Evolutionary conservation across 2,113 vertebrate species (phyloP), one percentile per base, ranked within the genome.

Genomic region (Bubo bubo): DNA sequence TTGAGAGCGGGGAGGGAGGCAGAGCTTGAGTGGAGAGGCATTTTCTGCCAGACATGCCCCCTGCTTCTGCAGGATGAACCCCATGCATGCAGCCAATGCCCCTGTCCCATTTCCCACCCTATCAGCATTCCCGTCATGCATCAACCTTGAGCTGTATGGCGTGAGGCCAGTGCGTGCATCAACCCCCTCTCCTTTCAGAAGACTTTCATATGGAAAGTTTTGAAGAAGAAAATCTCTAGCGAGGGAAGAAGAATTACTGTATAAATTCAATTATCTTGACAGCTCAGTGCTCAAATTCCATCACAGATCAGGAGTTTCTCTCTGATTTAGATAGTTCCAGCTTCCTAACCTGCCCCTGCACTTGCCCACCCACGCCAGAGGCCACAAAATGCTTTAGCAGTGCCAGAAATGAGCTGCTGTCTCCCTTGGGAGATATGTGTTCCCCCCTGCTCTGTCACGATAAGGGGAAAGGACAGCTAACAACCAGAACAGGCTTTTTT

Each of bases 181-280:
- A 81, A 32, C 50, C 56, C 14, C 17, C 17, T 81, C 50, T 60
- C 22, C 35, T 94, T 93, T 67, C 47, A 72, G 56, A 66, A 47
- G 30, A 52, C 62, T 88, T 93, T 86, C 12, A 32, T 3, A 6
- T 2, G 3, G 34, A 71, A 94, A 43, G 66, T 86, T 96, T 86
- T 80, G 60, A 91, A 90, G 63, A 87, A 86, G 66, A 92, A 90
- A 82, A 80, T 58, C 34, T 77, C 52, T 70, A 41, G 62, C 0
- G 13, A 63, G 39, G 32, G 77, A 79, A 94, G 71, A 95, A 79
- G 45, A 94, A 82, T 77, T 95, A 81, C 49, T 83, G 55, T 84
- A 68, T 80, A 90, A 88, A 91, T 93, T 96, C 83, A 96, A 93
- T 96, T 96, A 93, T 64, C 52, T 92, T 95, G 90, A 79, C 90